These are phyloP conservation scores for Dendroctonus ponderosae DNA, from an alignment of 1,140 invertebrate genomes.

Conservation along the genomic window DNA sequence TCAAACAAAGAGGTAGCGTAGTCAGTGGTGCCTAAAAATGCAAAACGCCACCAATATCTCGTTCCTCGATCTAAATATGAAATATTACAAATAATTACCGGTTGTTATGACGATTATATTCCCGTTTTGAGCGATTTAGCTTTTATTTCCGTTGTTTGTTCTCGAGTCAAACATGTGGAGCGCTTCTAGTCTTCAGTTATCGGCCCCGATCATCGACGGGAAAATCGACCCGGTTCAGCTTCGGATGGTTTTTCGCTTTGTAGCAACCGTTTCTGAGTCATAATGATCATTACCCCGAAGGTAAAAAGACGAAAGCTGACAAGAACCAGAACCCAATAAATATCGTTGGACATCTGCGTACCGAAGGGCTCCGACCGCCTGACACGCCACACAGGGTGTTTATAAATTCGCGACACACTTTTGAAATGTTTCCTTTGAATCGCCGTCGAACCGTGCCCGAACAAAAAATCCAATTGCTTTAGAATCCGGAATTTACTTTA, in stretches of 20 bases:
- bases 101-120: conserved; percentile 26
- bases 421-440: conserved; percentile 32
- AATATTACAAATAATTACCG: conserved; percentile 33
- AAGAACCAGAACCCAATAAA: conserved; percentile 5
- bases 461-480: conserved; percentile 39
- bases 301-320: neutral
- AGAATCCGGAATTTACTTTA: neutral
- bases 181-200: conserved; percentile 17
- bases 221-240: too few species aligned
- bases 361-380: conserved; percentile 4
- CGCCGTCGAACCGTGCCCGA: conserved; percentile 4
- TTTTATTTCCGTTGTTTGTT: conserved; percentile 32
- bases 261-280: too few species aligned
- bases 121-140: conserved; percentile 22
- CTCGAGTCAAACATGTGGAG: conserved; percentile 25
- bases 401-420: conserved; percentile 39
- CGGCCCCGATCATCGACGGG: too few species aligned
- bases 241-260: too few species aligned
- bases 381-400: conserved; percentile 21
- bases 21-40: conserved; percentile 31
- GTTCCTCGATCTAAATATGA: conserved; percentile 24
- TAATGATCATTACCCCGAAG: too few species aligned
- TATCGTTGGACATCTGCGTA: conserved; percentile 4
- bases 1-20: conserved; percentile 25
- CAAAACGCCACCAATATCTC: conserved; percentile 15